phyloP scores from a whole-genome alignment of 2,888 invertebrate species.

The Mylabris sibirica region DNA sequence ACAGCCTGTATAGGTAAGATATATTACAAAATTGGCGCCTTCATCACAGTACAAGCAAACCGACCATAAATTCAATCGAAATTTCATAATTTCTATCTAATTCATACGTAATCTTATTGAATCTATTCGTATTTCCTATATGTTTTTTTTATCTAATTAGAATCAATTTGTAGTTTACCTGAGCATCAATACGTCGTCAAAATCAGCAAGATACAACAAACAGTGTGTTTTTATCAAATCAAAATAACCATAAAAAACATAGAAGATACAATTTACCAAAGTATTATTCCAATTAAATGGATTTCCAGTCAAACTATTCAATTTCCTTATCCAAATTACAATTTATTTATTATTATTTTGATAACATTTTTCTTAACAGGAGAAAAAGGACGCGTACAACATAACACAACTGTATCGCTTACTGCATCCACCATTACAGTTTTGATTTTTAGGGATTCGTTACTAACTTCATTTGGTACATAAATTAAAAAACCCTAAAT shows the following conservation, averaged over 20 bases:
- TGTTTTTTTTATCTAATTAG: not conserved
- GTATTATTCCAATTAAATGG: constrained; percentile 23
- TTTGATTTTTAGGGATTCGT: constrained; percentile 21
- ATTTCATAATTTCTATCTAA: not conserved
- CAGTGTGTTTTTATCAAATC: constrained; percentile 11
- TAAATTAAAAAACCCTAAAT: constrained; percentile 16
- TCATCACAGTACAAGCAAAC: not conserved
- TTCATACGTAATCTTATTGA: not conserved
- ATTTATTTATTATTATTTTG: constrained; percentile 25
- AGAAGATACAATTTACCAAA: not conserved
- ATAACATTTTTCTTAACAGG: constrained; percentile 28
- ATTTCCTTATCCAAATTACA: constrained; percentile 12
- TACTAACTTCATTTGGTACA: constrained; percentile 16
- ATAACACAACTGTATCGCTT: constrained; percentile 36
- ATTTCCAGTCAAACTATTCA: not conserved
- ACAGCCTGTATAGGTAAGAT: not conserved
- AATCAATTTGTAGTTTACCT: constrained; percentile 36
- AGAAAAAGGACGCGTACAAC: constrained; percentile 49
- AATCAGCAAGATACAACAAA: constrained; percentile 19
- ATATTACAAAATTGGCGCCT: constrained; percentile 8
- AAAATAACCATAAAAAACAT: constrained; percentile 25
- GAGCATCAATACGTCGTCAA: constrained; percentile 39
- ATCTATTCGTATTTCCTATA: not conserved
- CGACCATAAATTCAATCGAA: not conserved
- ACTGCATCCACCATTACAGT: constrained; percentile 28